These are phyloP conservation scores for Lumbricus terrestris DNA, from an alignment of 2,888 invertebrate species.

Conservation along the genomic window DNA sequence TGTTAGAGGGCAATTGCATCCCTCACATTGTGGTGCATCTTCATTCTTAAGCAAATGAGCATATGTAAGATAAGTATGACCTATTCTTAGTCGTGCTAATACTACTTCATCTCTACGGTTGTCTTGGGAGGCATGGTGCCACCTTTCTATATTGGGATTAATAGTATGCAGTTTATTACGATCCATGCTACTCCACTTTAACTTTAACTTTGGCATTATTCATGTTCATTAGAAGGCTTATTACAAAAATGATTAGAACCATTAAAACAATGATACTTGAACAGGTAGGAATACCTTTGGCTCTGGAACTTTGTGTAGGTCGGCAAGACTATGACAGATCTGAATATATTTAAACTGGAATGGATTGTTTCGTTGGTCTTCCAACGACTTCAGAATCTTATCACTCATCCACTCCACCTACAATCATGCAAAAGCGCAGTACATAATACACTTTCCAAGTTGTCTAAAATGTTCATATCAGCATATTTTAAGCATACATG, in stretches of 20 bases:
- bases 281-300: slow-evolving; percentile 67
- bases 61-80: too few species aligned
- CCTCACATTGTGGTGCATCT: too few species aligned
- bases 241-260: neutral
- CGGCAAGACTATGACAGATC: slow-evolving; percentile 86
- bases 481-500: neutral
- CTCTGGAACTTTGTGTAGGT: slow-evolving; percentile 79
- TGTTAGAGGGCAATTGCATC: too few species aligned
- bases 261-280: neutral
- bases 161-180: too few species aligned
- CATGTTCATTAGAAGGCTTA: neutral
- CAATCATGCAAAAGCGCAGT: neutral
- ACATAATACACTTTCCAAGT: neutral
- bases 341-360: slow-evolving; percentile 92
- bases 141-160: too few species aligned
- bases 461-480: too few species aligned
- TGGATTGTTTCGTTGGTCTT: slow-evolving; percentile 70
- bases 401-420: slow-evolving; percentile 99
- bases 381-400: slow-evolving; percentile 77
- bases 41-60: too few species aligned
- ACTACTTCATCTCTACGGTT: too few species aligned
- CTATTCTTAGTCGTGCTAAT: too few species aligned
- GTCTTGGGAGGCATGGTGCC: too few species aligned
- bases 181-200: too few species aligned
- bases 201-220: too few species aligned